These are phyloP conservation scores for Eupithecia subfuscata DNA, from an alignment of 2,888 invertebrate genomes.

Conservation along the genomic window DNA sequence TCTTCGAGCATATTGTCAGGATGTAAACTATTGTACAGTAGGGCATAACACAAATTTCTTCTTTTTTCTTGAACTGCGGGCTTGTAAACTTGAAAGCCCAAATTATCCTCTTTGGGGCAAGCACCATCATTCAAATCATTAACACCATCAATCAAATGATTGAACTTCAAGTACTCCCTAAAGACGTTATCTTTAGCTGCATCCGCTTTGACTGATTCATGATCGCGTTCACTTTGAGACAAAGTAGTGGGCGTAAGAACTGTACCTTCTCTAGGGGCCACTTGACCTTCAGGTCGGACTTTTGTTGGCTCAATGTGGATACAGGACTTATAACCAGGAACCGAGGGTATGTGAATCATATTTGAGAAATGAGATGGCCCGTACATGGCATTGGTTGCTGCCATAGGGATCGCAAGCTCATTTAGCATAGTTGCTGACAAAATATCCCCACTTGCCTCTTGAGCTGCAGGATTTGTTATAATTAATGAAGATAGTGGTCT, in stretches of 20 bases:
- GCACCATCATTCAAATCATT: background rate
- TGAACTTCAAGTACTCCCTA: background rate
- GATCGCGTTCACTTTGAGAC: background rate
- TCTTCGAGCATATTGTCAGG: background rate
- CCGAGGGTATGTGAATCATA: background rate
- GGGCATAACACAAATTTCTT: background rate
- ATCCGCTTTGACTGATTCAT: background rate
- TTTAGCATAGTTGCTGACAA: background rate
- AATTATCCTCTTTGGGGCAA: background rate
- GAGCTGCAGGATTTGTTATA: background rate
- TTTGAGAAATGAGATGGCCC: background rate
- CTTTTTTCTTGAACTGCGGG: slow-evolving; percentile 1
- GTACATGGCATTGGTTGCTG: background rate
- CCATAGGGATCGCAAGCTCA: background rate
- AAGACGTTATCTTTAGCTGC: slow-evolving; percentile 1
- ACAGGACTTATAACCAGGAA: background rate
- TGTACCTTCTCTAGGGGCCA: background rate
- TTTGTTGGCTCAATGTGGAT: background rate
- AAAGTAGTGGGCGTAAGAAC: background rate
- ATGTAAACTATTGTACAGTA: background rate
- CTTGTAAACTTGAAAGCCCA: background rate
- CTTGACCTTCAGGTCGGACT: background rate
- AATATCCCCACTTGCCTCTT: background rate
- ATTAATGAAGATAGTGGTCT: background rate
- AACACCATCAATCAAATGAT: background rate